Base-by-base conservation (phyloP, 1,140 invertebrate genomes). In the Drosophila seguyi region DNA sequence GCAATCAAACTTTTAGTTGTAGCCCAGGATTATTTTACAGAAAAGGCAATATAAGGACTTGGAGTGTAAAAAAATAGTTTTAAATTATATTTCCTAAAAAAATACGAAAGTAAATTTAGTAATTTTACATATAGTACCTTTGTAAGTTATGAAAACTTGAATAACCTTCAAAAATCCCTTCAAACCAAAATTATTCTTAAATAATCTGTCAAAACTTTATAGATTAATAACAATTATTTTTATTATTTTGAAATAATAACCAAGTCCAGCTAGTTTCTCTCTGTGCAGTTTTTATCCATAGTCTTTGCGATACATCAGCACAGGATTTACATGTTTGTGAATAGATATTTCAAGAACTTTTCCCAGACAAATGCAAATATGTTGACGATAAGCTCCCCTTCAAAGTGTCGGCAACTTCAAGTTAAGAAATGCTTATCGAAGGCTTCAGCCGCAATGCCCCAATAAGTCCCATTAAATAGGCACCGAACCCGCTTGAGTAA, bases 391-490 rank as follows among this genome's bases (percentile, higher is more conserved):
- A 52, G 47, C 38, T 72, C 13, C 4, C 56, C n/a, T 25, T 14
- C 18, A 41, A 62, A 42, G 11, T 39, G 72, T 59, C 81, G 81
- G 82, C 48, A 50, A 81, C 36, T 65, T 77, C 55, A 72, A 73
- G 42, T 50, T 42, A 20, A 44, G 27, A 48, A 60, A 47, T 68
- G 11, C 48, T 77, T 77, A 58, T 67, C 74, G 47, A 41, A 20
- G 14, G 31, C 73, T 67, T 53, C 34, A 68, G 5, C 31, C 47
- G 6, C 34, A 77, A 76, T 68, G 31, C 74, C 74, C 48, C 62
- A 76, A 68, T 77, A 66, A 77, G 41, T 77, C 63, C 74, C 74
- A 77, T 34, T 55, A 41, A 77, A 60, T 77, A 34, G 63, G 47
- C 63, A 25, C 56, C 36, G 31, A 77, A 73, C 58, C 22, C 29